A percentile compares a stretch with the other conserved stretches of the same genome.
phyloP scores from a whole-genome alignment of 1,140 invertebrate genomes.

The Cherax destructor region DNA sequence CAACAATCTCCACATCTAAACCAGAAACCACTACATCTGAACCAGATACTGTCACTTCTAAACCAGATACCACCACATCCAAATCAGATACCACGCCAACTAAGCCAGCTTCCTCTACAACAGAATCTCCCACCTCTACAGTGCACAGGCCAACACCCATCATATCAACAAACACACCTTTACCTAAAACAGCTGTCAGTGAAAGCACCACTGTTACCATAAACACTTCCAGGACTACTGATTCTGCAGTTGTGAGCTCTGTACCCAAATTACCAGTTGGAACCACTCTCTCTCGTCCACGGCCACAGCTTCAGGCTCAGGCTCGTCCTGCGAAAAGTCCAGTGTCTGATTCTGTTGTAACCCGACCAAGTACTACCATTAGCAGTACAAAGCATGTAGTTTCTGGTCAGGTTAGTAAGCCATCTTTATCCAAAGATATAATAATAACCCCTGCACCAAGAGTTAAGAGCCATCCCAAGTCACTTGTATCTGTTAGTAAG shows the following conservation, averaged over 20 bases:
- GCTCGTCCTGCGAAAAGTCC: constrained; percentile 37
- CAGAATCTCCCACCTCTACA: not conserved
- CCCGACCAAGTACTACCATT: constrained; percentile 5
- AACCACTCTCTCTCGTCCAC: constrained; percentile 42
- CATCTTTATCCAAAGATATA: constrained; percentile 40
- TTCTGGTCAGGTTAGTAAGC: constrained; percentile 3
- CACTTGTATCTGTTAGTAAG: not conserved
- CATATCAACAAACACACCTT: not conserved
- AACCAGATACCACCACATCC: too few species aligned
- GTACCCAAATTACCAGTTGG: constrained; percentile 57
- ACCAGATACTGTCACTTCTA: too few species aligned
- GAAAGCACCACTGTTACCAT: not conserved
- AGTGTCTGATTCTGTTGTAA: not conserved
- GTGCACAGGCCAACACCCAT: not conserved
- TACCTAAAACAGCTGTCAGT: not conserved
- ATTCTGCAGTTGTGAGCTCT: constrained; percentile 3
- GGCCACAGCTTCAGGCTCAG: constrained; percentile 39
- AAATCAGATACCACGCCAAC: too few species aligned
- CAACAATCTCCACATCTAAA: not conserved
- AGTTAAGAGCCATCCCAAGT: not conserved
- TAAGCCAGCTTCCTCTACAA: not conserved
- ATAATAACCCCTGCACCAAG: constrained; percentile 49
- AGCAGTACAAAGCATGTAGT: not conserved
- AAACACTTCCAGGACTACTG: not conserved
- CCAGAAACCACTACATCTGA: too few species aligned